Evolutionary conservation across 1,140 invertebrate species (phyloP).

Genomic region (Brachionus plicatilis): DNA sequence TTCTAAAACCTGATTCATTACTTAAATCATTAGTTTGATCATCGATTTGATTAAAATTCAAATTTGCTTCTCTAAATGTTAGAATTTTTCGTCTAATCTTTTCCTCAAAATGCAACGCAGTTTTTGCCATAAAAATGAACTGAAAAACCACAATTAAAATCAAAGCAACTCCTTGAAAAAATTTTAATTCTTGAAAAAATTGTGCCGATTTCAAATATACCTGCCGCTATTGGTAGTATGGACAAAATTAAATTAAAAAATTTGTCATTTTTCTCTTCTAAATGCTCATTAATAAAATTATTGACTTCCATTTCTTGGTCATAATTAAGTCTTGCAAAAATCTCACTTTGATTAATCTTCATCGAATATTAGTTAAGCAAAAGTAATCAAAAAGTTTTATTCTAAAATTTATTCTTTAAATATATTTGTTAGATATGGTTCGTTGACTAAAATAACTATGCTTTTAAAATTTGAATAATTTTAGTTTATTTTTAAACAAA

Average conservation of each 20-base stretch:
- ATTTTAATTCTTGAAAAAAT: background rate
- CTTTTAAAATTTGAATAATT: slow-evolving; percentile 8
- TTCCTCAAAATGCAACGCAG: background rate
- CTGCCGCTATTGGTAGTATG: background rate
- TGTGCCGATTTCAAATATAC: background rate
- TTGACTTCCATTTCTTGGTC: background rate
- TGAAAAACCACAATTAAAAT: background rate
- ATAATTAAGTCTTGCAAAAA: background rate
- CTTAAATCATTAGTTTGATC: background rate
- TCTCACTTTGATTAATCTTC: background rate
- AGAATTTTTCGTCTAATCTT: background rate
- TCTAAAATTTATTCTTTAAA: background rate
- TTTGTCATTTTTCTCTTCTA: background rate
- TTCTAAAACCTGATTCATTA: background rate
- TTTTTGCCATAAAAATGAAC: background rate
- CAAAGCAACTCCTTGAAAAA: background rate
- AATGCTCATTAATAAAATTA: background rate
- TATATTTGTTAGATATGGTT: background rate
- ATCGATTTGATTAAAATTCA: background rate
- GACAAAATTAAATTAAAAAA: background rate
- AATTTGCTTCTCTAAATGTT: background rate
- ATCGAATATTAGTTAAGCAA: background rate
- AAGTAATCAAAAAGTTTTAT: background rate
- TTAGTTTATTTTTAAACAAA: background rate
- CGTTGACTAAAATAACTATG: background rate